Conservation (phyloP, 92 coral and sea anemone species). For the Siderastrea radians region DNA sequence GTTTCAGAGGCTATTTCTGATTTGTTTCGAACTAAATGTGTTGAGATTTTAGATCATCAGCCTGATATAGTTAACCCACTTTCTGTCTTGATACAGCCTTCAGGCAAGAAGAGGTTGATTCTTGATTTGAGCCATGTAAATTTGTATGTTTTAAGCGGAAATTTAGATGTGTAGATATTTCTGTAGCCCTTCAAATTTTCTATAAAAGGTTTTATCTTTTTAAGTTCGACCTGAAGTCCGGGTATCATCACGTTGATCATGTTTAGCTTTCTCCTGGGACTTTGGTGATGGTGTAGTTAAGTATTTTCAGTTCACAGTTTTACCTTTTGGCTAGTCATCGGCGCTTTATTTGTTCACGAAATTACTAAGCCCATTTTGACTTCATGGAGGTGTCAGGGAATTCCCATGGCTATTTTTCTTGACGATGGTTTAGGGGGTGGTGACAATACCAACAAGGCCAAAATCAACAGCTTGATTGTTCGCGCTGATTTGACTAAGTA, state of each 20-base stretch:
- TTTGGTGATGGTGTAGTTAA: slow-evolving; percentile 26
- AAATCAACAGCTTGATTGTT: too few relatives aligned
- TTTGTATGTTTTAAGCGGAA: slow-evolving; percentile 39
- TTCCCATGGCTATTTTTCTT: slow-evolving; percentile 28
- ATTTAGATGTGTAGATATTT: slow-evolving; percentile 52
- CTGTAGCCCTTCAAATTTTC: slow-evolving; percentile 12
- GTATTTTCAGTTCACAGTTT: background rate
- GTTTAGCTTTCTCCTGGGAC: slow-evolving; percentile 22
- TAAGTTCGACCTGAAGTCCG: background rate
- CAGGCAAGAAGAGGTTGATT: too few relatives aligned
- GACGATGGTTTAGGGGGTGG: background rate
- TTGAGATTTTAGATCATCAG: too few relatives aligned
- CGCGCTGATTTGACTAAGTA: too few relatives aligned
- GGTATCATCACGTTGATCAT: background rate
- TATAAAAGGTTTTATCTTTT: slow-evolving; percentile 18
- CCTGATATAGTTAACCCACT: too few relatives aligned
- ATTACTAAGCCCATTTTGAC: too few relatives aligned
- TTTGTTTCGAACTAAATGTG: too few relatives aligned
- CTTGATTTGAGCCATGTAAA: slow-evolving; percentile 1
- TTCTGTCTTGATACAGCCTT: too few relatives aligned
- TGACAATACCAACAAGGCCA: background rate
- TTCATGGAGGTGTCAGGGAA: slow-evolving; percentile 32
- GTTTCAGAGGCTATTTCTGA: too few relatives aligned
- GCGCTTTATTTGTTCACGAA: too few relatives aligned
- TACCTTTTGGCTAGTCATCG: too few relatives aligned